Evolutionary conservation across 2,797 vertebrate genomes (phyloP), one percentile per base, ranked within the genome.

Genomic region (Gymnodraco acuticeps): DNA sequence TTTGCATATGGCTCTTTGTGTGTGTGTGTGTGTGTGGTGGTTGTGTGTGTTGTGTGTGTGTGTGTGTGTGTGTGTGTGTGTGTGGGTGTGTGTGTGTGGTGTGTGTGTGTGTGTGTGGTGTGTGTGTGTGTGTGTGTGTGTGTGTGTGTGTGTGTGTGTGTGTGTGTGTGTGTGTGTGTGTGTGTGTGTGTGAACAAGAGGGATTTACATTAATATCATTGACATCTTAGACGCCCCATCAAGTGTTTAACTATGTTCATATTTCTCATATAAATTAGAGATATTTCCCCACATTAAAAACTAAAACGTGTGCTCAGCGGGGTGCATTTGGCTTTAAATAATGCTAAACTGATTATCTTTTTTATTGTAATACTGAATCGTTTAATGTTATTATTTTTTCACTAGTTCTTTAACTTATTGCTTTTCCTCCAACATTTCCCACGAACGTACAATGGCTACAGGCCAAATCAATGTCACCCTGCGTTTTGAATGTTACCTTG

Each of bases 1-100:
- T 93, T 90, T 93, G 85, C 83, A 66, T 16, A 66, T 88, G 92
- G 89, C 84, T 91, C 70, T 81, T 83, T 59, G 51, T 54, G 65
- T 19, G 54, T 14, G 56, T 63, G 48, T 54, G 58, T 38, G 51
- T 58, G 51, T 46, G 31, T 62, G 56, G n/a, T n/a, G n/a, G n/a
- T n/a, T 16, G 56, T 43, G 42, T 43, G 50, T 52, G 50, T n/a
- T n/a, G 55, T 13, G 55, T 58, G 33, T 55, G 51, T 54, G 65
- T 19, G 58, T 16, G 60, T 65, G 48, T 58, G 58, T 27, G 51
- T 54, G 51, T 46, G 31, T 62, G 55, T 19, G 55, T 58, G 33
- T 14, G 51, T 51, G 61, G n/a, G n/a, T n/a, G n/a, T n/a, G n/a
- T n/a, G n/a, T n/a, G n/a, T n/a, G n/a, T n/a, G n/a, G n/a, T 66